Conservation (phyloP, 2,888 invertebrate genomes). For the Lathronympha strigana region DNA sequence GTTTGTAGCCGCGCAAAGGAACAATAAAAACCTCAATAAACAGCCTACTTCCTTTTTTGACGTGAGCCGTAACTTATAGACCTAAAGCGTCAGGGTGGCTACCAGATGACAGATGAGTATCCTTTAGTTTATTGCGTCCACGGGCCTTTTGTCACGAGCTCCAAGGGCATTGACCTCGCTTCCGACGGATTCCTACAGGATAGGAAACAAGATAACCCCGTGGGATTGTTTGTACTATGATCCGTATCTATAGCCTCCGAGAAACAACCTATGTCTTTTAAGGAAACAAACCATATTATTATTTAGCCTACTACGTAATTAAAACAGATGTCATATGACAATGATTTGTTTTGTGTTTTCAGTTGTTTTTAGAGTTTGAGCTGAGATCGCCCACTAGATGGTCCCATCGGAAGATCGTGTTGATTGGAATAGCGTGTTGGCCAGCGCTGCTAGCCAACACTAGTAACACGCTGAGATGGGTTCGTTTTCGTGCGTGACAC, state of each 20-base stretch:
- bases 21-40: constrained; percentile 72
- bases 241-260: constrained; percentile 65
- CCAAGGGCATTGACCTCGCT: constrained; percentile 69
- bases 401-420: no score
- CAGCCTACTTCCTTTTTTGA: constrained; percentile 62
- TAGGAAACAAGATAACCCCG: constrained; percentile 59
- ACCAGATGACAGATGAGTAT: constrained; percentile 78
- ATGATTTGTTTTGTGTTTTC: no score
- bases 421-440: no score
- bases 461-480: no score
- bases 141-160: constrained; percentile 65
- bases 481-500: no score
- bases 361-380: no score
- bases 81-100: constrained; percentile 67
- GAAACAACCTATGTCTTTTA: constrained; percentile 54
- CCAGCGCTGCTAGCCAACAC: no score
- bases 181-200: constrained; percentile 64
- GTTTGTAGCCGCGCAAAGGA: constrained; percentile 56
- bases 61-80: constrained; percentile 75
- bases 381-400: no score
- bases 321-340: not conserved
- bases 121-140: constrained; percentile 69
- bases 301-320: constrained; percentile 2
- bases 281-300: constrained; percentile 43
- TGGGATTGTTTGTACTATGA: constrained; percentile 64